These are phyloP conservation scores for Netelia melanura DNA, from an alignment of 2,888 invertebrate species.

Conservation along the genomic window DNA sequence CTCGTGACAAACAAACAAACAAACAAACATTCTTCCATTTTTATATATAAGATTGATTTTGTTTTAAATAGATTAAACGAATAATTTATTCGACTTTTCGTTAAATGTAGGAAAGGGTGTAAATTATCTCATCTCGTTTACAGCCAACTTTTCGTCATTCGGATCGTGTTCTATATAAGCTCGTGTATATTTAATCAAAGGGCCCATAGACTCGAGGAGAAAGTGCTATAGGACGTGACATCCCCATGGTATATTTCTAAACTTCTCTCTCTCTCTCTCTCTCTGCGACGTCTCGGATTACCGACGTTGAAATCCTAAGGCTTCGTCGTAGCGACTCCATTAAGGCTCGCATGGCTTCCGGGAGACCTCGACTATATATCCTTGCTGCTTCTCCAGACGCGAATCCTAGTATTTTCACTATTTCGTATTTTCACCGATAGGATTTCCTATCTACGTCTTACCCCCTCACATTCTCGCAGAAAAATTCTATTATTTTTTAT, in stretches of 20 bases:
- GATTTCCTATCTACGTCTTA: background rate
- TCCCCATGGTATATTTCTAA: slow-evolving; percentile 59
- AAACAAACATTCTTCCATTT: no score
- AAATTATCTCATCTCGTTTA: background rate
- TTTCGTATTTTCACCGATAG: slow-evolving; percentile 27
- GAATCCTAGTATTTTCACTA: slow-evolving; percentile 63
- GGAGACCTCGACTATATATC: slow-evolving; percentile 27
- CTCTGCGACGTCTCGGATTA: slow-evolving; percentile 64
- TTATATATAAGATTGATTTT: no score
- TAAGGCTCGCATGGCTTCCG: slow-evolving; percentile 67
- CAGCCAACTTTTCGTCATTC: background rate
- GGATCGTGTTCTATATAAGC: background rate
- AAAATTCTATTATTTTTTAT: no score
- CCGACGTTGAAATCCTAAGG: slow-evolving; percentile 68
- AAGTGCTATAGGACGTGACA: slow-evolving; percentile 34
- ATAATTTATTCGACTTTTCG: no score
- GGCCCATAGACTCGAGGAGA: slow-evolving; percentile 26
- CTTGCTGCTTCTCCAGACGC: slow-evolving; percentile 40
- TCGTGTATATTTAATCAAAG: slow-evolving; percentile 42
- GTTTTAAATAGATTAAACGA: no score
- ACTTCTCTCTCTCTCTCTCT: slow-evolving; percentile 18
- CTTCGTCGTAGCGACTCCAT: slow-evolving; percentile 71
- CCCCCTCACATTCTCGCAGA: no score
- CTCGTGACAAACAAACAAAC: no score
- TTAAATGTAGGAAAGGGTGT: background rate